phyloP scores from a whole-genome alignment of 1,140 invertebrate species.

The Pseudomyrmex concolor region DNA sequence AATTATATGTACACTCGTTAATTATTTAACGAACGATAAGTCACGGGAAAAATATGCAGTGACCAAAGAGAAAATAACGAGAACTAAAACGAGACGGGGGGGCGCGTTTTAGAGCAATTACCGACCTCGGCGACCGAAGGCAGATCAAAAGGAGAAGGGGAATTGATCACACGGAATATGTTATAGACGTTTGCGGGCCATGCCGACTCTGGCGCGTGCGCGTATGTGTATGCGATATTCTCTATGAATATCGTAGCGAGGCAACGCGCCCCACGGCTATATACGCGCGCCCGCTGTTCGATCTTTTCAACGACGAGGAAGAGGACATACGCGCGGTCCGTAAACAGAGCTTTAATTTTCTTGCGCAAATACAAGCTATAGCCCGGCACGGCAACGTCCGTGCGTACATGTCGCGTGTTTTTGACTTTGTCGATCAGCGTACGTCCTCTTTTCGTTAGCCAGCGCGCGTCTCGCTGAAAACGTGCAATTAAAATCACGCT shows the following conservation, averaged over 20 bases:
- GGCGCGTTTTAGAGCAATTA: slow-evolving; percentile 40
- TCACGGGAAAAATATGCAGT: slow-evolving; percentile 18
- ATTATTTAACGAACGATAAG: slow-evolving; percentile 30
- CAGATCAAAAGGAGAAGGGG: slow-evolving; percentile 25
- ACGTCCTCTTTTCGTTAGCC: slow-evolving; percentile 47
- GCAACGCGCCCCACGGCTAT: slow-evolving; percentile 67
- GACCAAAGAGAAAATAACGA: slow-evolving; percentile 46
- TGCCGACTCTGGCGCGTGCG: slow-evolving; percentile 45
- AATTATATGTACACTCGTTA: slow-evolving; percentile 10
- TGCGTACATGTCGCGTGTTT: slow-evolving; percentile 40
- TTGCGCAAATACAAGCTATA: slow-evolving; percentile 77
- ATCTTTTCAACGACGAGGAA: slow-evolving; percentile 63
- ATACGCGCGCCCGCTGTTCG: slow-evolving; percentile 51
- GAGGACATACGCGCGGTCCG: slow-evolving; percentile 70
- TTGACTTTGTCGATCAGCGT: slow-evolving; percentile 62
- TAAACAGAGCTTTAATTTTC: slow-evolving; percentile 82
- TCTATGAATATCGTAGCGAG: slow-evolving; percentile 75
- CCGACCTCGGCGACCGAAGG: slow-evolving; percentile 37
- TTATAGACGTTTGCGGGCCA: slow-evolving; percentile 73
- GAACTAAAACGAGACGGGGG: slow-evolving; percentile 26
- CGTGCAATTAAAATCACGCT: slow-evolving; percentile 9
- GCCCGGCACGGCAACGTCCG: slow-evolving; percentile 39
- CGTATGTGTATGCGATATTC: slow-evolving; percentile 65
- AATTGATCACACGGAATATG: slow-evolving; percentile 78
- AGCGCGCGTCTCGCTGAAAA: slow-evolving; percentile 56